Base-by-base conservation (phyloP, 1,140 invertebrate genomes). In the Ostrea denselamellosa region DNA sequence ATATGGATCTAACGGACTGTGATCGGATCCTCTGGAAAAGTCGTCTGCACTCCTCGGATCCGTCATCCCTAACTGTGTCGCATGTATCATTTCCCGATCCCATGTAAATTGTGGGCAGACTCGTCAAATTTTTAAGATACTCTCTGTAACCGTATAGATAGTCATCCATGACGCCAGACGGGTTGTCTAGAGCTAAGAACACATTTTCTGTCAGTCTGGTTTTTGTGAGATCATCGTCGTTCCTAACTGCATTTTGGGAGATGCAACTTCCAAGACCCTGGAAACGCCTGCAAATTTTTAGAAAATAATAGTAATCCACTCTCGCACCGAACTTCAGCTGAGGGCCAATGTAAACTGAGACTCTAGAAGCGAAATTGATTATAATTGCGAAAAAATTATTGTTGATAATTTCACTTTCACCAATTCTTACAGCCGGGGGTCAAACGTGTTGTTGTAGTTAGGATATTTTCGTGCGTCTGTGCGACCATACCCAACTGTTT, bases 361-460 rank as follows among this genome's bases (percentile, higher is more conserved):
- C 12, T 28, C 71, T 34, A 83, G 8, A 83, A 83, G 14, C 34
- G 14, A n/a, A 19, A 14, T 17, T 3, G 44, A 34, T 51, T 10
- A 34, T 10, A 22, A 19, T 14, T 44, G 34, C 51, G n/a, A 8
- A 83, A 52, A 53, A 83, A 83, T 34, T 19, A 22, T 52, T 14
- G n/a, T 9, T 44, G 19, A 83, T 52, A 54, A 58, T 44, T 44
- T 44, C 34, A 44, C 34, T 44, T 44, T 44, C 34, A 44, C 34
- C 34, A 44, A 44, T 44, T 44, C 88, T 89, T 87, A 89, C 88
- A 89, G 53, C 19, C 88, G 58, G 25, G 88, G 88, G 25, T 89
- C 88, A 87, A 89, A 89, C 1, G 88, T 56, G 65, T 89, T 87
- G 83, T 87, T 89, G 44, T 89, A 89, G 3, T n/a, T 62, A 4